Evolutionary conservation across 2,888 invertebrate genomes (phyloP), one percentile per base, ranked within the genome.

Genomic region (Apamea crenata): DNA sequence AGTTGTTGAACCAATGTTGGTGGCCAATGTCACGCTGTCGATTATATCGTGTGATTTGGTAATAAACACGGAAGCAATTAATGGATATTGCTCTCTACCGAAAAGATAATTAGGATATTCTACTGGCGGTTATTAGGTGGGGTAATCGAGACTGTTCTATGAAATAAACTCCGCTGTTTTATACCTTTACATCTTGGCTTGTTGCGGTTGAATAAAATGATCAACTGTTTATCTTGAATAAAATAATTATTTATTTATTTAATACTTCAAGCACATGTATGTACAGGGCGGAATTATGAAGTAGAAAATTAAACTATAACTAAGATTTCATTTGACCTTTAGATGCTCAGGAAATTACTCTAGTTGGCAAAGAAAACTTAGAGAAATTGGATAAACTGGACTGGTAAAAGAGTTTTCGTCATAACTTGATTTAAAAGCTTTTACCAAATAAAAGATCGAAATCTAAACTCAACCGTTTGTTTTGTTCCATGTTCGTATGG

Each of bases 401-500:
- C 56, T 61, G 81, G 36, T 67, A n/a, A 36, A 67, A 81, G 50
- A 85, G 50, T 59, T 83, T 67, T 47, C 61, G n/a, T 53, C 69
- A 65, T 74, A 83, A 86, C 59, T 83, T 74, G 74, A 78, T 84
- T 73, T 75, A 59, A 83, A 83, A 74, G 53, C 80, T 83, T 74
- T 83, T 83, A 69, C 65, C 32, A 84, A 80, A 81, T 80, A 81
- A 63, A 72, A 77, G 65, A 87, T 81, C 44, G 76, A 50, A 72
- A 81, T 85, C 69, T 72, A 50, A 84, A 72, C 65, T 68, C 21
- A 44, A 36, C n/a, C 72, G 72, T 85, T 85, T 77, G 85, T 81
- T 87, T 85, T 85, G 88, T 63, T 59, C 81, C 65, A 81, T 85
- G 75, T 65, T 75, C 74, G 66, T 77, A 65, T 77, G 81, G 75